These are phyloP conservation scores for Oenanthe melanoleuca DNA, from an alignment of 2,113 vertebrate genomes.

Conservation along the genomic window DNA sequence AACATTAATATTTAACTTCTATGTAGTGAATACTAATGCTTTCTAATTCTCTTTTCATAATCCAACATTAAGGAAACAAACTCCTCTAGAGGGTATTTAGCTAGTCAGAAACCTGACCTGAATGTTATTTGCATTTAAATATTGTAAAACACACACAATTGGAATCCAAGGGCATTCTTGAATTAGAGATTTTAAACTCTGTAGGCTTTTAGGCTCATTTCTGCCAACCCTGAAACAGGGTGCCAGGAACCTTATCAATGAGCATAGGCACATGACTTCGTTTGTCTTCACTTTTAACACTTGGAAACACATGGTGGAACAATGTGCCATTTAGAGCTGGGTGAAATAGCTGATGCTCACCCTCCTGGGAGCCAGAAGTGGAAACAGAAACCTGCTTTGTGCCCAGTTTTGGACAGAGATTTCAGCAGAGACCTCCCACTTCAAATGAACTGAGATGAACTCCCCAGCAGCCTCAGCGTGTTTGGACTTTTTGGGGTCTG, in stretches of 20 bases:
- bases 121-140: slow-evolving; percentile 37
- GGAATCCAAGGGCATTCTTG: not conserved
- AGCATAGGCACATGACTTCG: fast-evolving
- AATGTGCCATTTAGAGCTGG: not conserved
- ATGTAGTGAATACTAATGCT: not conserved
- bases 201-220: not conserved
- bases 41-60: not conserved
- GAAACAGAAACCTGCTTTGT: slow-evolving; percentile 30
- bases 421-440: not conserved
- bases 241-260: not conserved
- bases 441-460: not conserved
- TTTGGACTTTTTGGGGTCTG: not conserved
- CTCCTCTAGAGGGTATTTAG: not conserved
- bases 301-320: slow-evolving; percentile 8
- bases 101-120: not conserved
- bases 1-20: not conserved
- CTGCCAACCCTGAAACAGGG: not conserved
- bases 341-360: not conserved
- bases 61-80: not conserved
- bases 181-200: not conserved
- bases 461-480: fast-evolving
- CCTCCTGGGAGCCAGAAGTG: fast-evolving
- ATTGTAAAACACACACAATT: not conserved
- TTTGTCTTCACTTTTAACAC: slow-evolving; percentile 19
- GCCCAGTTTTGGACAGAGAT: not conserved